These are phyloP conservation scores for Oegoconia quadripuncta DNA, from an alignment of 2,888 invertebrate genomes.

Conservation along the genomic window DNA sequence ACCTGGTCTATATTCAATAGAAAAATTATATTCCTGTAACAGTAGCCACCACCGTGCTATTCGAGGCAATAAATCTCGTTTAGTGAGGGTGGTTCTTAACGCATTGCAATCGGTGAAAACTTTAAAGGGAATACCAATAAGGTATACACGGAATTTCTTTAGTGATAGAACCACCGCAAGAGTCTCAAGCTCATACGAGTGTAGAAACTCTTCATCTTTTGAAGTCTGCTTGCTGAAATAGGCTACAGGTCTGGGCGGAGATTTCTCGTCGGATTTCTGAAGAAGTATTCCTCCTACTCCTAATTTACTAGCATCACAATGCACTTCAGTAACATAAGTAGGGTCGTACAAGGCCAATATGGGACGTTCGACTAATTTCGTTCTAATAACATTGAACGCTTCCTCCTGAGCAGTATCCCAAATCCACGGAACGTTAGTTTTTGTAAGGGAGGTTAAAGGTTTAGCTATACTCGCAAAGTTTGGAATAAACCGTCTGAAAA, in stretches of 20 bases:
- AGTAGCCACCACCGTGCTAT: constrained; percentile 15
- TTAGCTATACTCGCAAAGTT: constrained; percentile 4
- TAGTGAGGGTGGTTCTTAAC: not conserved
- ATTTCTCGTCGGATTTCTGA: not conserved
- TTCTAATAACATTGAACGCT: constrained; percentile 4
- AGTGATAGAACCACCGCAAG: constrained; percentile 6
- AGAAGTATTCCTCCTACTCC: constrained; percentile 8
- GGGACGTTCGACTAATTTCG: constrained; percentile 3
- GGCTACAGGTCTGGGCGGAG: constrained; percentile 12
- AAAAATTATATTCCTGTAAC: constrained; percentile 8
- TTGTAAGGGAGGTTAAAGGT: constrained; percentile 8
- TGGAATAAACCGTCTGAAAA: constrained; percentile 28
- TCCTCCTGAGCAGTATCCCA: constrained; percentile 6
- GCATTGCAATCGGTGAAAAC: constrained; percentile 1
- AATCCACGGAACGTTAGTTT: constrained; percentile 1
- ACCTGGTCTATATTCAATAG: constrained; percentile 5
- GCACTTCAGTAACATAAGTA: constrained; percentile 5
- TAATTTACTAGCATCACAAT: constrained; percentile 10
- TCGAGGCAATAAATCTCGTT: constrained; percentile 20
- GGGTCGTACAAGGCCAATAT: constrained; percentile 9
- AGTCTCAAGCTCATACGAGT: constrained; percentile 31
- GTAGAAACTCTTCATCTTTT: constrained; percentile 32
- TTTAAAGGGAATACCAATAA: constrained; percentile 1
- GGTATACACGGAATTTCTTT: constrained; percentile 1
- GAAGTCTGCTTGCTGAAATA: constrained; percentile 36